Percentiles rank a stretch among this genome's conserved stretches.
Conservation (phyloP, 2,888 invertebrate genomes). For the Calameuta pallipes region DNA sequence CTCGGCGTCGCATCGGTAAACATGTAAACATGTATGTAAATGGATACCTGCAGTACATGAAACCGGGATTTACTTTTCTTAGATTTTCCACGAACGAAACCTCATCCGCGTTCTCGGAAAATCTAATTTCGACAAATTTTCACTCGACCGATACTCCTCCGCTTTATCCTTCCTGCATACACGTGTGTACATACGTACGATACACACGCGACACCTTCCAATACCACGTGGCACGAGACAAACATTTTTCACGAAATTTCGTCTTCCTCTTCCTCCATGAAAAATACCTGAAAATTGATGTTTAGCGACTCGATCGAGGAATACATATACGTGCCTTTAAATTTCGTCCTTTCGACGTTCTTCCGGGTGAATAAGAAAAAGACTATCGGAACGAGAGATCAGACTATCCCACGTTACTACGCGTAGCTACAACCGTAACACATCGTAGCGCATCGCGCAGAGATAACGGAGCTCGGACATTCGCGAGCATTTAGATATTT, state of each 20-base stretch:
- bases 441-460: not conserved
- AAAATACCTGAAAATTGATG: not conserved
- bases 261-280: not conserved
- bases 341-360: not conserved
- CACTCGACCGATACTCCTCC: not conserved
- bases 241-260: not conserved
- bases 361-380: not conserved
- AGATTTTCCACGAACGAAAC: not conserved
- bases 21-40: slow-evolving; percentile 8
- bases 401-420: not conserved
- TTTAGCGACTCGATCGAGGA: not conserved
- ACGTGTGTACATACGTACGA: not conserved
- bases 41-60: not conserved
- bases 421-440: no score
- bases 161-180: not conserved
- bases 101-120: not conserved
- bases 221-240: not conserved
- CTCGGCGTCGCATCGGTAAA: slow-evolving; percentile 15
- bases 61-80: slow-evolving; percentile 12
- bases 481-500: not conserved
- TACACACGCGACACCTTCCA: not conserved
- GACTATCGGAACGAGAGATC: not conserved
- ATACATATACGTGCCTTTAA: not conserved
- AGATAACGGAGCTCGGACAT: not conserved
- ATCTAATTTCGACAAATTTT: not conserved